Base-by-base conservation (phyloP, 2,888 invertebrate genomes). In the Drosophila mimica region DNA sequence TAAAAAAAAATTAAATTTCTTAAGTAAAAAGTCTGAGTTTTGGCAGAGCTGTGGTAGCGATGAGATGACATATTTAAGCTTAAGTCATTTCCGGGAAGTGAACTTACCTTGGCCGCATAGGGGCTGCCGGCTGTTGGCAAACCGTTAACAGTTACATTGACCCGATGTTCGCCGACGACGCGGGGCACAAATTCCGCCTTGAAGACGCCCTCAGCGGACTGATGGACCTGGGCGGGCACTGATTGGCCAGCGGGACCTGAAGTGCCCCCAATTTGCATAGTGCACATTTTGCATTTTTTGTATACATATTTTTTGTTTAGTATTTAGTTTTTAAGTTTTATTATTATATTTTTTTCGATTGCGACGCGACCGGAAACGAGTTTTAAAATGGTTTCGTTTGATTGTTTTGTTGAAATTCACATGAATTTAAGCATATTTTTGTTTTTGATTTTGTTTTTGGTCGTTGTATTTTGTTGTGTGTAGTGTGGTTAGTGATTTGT, bases 101-200 rank as follows among this genome's bases (percentile, higher is more conserved):
- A 15, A 75, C 90, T 92, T 74, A 95, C 95, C 94, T 99, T 98
- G 86, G 98, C 97, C 84, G 97, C 96, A 93, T 98, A 99, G 7
- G 99, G 99, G 91, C 98, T 98, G 54, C 98, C 98, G 30, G 96
- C 96, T 73, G 98, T 97, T 15, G 98, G 96, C 87, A 95, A 93
- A 78, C 96, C 96, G 92, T 96, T 96, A 74, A 97, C 97, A 70
- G 96, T 96, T 74, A 98, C 97, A 88, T 97, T 96, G 75, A 99
- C 96, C 73, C 97, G 95, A 93, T 99, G 98, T 91, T 98, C 98
- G 53, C 98, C 98, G 71, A 98, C 98, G 57, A 97, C 96, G 83
- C 96, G 94, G 15, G 99, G 98, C 74, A 96, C 96, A 93, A 99
- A 99, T 93, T 99, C 98, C 4, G 98, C 98, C 77, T 96, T 95